Evolutionary conservation across 2,113 vertebrate genomes (phyloP).

Genomic region (Tor tambroides): DNA sequence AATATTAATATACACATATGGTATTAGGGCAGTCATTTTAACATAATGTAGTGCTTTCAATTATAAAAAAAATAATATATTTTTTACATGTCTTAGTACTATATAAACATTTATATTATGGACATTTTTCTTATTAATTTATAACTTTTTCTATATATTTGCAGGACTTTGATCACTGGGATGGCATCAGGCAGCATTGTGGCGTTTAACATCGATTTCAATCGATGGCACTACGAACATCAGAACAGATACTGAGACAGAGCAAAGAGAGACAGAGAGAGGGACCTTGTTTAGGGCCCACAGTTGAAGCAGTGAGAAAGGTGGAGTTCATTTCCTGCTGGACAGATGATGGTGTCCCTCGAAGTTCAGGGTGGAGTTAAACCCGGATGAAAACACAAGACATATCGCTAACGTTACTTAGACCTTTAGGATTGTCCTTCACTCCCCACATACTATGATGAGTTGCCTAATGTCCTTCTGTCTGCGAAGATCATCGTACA

Average conservation of each 20-base stretch:
- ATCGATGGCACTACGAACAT: conserved; percentile 99
- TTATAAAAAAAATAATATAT: background rate
- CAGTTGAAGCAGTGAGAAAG: conserved; percentile 53
- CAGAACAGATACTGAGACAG: conserved; percentile 97
- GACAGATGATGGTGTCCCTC: conserved; percentile 11
- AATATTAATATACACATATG: background rate
- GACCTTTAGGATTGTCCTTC: conserved; percentile 53
- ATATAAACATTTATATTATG: background rate
- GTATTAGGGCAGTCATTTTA: background rate
- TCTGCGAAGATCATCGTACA: conserved; percentile 46
- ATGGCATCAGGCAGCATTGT: conserved; percentile 99
- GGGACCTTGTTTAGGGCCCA: conserved; percentile 55
- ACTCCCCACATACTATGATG: conserved; percentile 34
- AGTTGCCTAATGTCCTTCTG: conserved; percentile 34
- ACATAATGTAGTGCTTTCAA: background rate
- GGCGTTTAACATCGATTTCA: conserved; percentile 99
- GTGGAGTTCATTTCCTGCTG: conserved; percentile 17
- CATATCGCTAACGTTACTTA: conserved; percentile 45
- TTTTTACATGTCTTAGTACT: background rate
- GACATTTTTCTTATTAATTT: background rate
- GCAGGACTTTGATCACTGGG: conserved; percentile 98
- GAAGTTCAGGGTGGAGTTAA: conserved; percentile 18
- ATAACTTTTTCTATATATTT: conserved; percentile 26
- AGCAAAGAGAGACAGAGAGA: conserved; percentile 72
- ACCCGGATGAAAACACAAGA: conserved; percentile 52